These are phyloP conservation scores for Drosophila pseudotakahashii DNA, from an alignment of 2,888 invertebrate species.

Conservation along the genomic window DNA sequence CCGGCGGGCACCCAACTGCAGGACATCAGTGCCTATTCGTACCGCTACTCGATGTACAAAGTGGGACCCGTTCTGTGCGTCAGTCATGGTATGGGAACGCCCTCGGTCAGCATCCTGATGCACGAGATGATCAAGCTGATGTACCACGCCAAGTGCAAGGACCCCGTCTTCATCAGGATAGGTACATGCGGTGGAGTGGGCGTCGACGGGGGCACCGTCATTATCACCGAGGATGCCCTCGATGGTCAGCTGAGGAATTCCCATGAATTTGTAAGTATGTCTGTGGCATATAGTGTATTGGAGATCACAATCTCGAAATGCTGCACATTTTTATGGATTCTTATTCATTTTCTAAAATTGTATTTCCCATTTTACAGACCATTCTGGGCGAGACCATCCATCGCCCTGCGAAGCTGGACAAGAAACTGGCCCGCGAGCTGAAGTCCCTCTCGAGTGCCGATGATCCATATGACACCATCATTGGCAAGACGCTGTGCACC, in stretches of 20 bases:
- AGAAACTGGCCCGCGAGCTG: conserved; percentile 91
- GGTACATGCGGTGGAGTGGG: conserved; percentile 98
- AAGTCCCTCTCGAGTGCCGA: conserved; percentile 89
- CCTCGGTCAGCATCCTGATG: conserved; percentile 96
- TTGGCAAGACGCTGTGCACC: conserved; percentile 97
- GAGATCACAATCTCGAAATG: no score
- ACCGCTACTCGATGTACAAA: conserved; percentile 98
- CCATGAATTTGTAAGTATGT: conserved; percentile 90
- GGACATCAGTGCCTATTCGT: conserved; percentile 95
- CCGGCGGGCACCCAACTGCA: conserved; percentile 94
- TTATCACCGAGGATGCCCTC: conserved; percentile 96
- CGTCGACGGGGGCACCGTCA: conserved; percentile 95
- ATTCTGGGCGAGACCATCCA: conserved; percentile 93
- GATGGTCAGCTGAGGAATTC: conserved; percentile 93
- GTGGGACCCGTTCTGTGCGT: conserved; percentile 84
- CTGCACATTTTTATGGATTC: no score
- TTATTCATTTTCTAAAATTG: no score
- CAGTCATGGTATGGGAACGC: conserved; percentile 98
- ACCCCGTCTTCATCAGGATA: conserved; percentile 96
- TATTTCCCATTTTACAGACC: conserved; percentile 85
- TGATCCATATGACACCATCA: conserved; percentile 93
- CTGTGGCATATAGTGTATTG: no score
- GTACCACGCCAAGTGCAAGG: conserved; percentile 93
- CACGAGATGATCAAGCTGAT: conserved; percentile 98
- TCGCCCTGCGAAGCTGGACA: conserved; percentile 93